Evolutionary conservation across 2,888 invertebrate genomes (phyloP).

Genomic region (Venusia cambrica): DNA sequence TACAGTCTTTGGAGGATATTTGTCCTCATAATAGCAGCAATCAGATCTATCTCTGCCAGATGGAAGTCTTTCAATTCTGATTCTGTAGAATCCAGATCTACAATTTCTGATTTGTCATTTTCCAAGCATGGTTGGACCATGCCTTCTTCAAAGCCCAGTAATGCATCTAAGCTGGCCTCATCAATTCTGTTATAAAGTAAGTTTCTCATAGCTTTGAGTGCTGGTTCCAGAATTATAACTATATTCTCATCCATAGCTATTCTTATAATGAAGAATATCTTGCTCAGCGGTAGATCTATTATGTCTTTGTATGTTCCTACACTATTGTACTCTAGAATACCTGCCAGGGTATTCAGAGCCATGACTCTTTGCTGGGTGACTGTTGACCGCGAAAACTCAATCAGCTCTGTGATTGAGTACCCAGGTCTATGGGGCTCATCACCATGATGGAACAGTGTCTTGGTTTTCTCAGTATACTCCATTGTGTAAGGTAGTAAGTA

Average conservation of each 20-base stretch:
- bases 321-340: conserved; percentile 86
- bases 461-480: conserved; percentile 77
- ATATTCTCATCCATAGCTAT: conserved; percentile 93
- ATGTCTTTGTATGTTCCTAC: conserved; percentile 89
- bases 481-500: conserved; percentile 86
- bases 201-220: conserved; percentile 87
- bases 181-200: conserved; percentile 89
- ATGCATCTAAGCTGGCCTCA: conserved; percentile 87
- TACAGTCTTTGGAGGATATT: conserved; percentile 88
- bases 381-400: conserved; percentile 88
- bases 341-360: conserved; percentile 89
- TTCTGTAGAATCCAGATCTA: conserved; percentile 77
- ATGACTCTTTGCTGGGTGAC: conserved; percentile 91
- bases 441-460: conserved; percentile 93
- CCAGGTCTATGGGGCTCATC: conserved; percentile 95
- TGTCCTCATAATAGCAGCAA: conserved; percentile 86
- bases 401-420: conserved; percentile 93
- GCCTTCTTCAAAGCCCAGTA: conserved; percentile 84
- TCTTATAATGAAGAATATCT: conserved; percentile 89
- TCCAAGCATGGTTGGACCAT: conserved; percentile 82
- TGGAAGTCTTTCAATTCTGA: conserved; percentile 91
- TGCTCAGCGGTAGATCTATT: conserved; percentile 88
- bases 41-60: conserved; percentile 90
- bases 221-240: conserved; percentile 86
- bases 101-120: conserved; percentile 75